Conservation (phyloP, 2,888 invertebrate species). For the Cybosia mesomella region DNA sequence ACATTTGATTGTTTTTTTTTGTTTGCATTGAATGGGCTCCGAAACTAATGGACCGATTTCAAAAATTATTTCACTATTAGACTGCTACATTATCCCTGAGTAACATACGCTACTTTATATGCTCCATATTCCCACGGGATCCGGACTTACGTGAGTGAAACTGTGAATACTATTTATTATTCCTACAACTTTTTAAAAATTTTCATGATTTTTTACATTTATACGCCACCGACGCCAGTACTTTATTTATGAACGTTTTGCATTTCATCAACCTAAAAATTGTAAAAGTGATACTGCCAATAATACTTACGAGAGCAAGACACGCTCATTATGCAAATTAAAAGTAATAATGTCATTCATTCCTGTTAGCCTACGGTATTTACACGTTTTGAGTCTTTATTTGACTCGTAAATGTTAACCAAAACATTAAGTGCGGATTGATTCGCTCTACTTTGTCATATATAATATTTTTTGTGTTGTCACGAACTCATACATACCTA, state of each 20-base stretch:
- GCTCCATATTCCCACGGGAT: too few relatives aligned
- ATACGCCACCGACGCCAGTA: neutral
- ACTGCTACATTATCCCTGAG: too few relatives aligned
- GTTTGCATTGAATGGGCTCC: too few relatives aligned
- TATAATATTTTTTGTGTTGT: neutral
- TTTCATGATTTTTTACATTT: neutral
- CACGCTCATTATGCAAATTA: constrained; percentile 68
- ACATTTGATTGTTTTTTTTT: too few relatives aligned
- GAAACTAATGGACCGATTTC: too few relatives aligned
- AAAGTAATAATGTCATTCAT: constrained; percentile 59
- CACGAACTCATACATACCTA: neutral
- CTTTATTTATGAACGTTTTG: constrained; percentile 34
- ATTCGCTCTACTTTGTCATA: constrained; percentile 10
- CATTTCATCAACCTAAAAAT: constrained; percentile 28
- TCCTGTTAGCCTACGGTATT: constrained; percentile 61
- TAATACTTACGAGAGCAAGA: constrained; percentile 44
- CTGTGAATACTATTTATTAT: too few relatives aligned
- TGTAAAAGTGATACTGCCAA: constrained; percentile 25
- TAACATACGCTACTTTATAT: too few relatives aligned
- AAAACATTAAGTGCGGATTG: constrained; percentile 36
- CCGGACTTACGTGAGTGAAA: too few relatives aligned
- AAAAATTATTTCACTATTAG: too few relatives aligned
- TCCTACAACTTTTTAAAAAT: too few relatives aligned
- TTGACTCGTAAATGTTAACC: constrained; percentile 35
- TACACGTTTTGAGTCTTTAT: constrained; percentile 59